Base-by-base conservation (phyloP, 2,113 vertebrate species). In the Xerus inauris region DNA sequence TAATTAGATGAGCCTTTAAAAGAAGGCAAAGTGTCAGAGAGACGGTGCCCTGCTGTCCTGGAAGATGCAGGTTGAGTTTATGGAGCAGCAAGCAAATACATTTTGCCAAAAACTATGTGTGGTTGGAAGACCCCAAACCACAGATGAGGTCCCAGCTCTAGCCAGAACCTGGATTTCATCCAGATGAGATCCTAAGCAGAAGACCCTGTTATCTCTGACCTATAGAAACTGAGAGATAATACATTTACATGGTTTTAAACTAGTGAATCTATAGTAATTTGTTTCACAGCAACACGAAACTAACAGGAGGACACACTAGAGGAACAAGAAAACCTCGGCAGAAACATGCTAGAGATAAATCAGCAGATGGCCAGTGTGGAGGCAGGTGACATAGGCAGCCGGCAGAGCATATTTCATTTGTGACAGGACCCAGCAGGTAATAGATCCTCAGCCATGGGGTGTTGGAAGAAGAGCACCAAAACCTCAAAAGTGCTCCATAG, bases 1-100 rank as follows among this genome's bases (percentile, higher is more conserved):
- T 90, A 89, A 88, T 85, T 73, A 72, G 3, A 75, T 57, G 64
- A 77, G n/a, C 5, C 42, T 96, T 94, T 88, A 79, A 65, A 92
- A 84, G 76, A 95, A 81, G 59, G 8, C 69, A 79, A 73, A 80
- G 9, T 82, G 17, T 73, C 45, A 82, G 47, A 91, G 76, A 90
- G 67, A 75, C 0, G 1, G 1, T n/a, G 30, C 82, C 76, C 73
- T 77, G 28, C 51, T 73, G 57, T 47, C 69, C 59, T 82, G 8
- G 40, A 94, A 95, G 8, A 71, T 65, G 6, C 12, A 51, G 38
- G 38, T 5, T 47, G 17, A 67, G 22, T 62, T 69, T 92, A 75
- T 89, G 84, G 32, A 87, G 42, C 20, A 87, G 16, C 32, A 82
- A 96, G 73, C 22, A 91, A 86, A 75, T 59, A 89, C 86, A 75